Evolutionary conservation across 2,113 vertebrate genomes (phyloP), one percentile per base, ranked within the genome.

Genomic region (Onychostoma macrolepis): DNA sequence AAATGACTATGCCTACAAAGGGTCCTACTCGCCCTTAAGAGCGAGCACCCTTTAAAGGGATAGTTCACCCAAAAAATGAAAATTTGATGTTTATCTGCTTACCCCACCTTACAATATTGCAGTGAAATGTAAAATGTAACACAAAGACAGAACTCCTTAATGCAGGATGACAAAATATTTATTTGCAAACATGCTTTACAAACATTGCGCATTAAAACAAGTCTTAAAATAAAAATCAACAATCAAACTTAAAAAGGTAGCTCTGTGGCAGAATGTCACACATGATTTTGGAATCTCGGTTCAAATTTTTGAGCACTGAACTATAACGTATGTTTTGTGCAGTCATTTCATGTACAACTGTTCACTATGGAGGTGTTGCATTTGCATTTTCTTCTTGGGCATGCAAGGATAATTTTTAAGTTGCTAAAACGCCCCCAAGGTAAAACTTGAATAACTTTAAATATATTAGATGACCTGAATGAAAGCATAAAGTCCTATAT

Each of bases 141-240:
- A 26, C 58, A 36, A 79, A 19, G 48, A 75, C 69, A 84, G 36
- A 72, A 84, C 33, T 4, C n/a, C 82, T 85, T 36, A 65, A 10
- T 19, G 48, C 30, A 86, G 85, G 87, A 85, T 89, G 82, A 92
- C 88, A 89, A 89, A 91, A 89, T 45, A 89, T 93, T 91, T 93
- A 92, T 92, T 93, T 86, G 87, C 86, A 88, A 92, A 91, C 87
- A 90, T 89, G 87, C 86, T 92, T 91, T 90, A 87, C 89, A 91
- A 91, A 85, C 86, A 72, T 87, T 89, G 88, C 89, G 86, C 89
- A 89, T 88, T 65, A 80, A 90, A 86, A 86, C 75, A 77, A 67
- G 56, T 90, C 19, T 75, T 83, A 82, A 90, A 89, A 88, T 83
- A 88, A 83, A 87, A 80, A 71, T 84, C 56, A 86, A 88, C 75